Percentiles rank a stretch among this genome's conserved stretches.
phyloP scores from a whole-genome alignment of 2,113 vertebrate genomes.

The Platichthys flesus region DNA sequence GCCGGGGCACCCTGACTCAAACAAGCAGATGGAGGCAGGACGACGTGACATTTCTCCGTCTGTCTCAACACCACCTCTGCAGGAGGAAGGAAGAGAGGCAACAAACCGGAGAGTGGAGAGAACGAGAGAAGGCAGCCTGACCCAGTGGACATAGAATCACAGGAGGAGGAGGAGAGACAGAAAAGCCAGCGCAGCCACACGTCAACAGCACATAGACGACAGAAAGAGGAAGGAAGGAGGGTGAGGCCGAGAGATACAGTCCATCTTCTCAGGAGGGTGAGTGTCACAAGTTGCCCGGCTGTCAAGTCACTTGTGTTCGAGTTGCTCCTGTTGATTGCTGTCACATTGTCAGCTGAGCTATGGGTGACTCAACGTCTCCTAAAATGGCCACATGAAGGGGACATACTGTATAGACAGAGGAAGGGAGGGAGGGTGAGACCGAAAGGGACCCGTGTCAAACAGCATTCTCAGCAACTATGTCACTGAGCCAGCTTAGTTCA shows the following conservation, averaged over 20 bases:
- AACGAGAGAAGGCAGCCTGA: constrained; percentile 36
- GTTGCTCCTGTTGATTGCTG: constrained; percentile 41
- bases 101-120: constrained; percentile 4
- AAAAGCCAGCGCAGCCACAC: background rate
- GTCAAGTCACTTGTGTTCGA: constrained; percentile 40
- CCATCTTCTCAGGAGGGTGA: constrained; percentile 62
- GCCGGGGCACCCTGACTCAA: constrained; percentile 43
- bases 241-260: constrained; percentile 35
- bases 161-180: constrained; percentile 27
- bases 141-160: constrained; percentile 34
- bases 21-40: constrained; percentile 43
- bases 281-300: constrained; percentile 65
- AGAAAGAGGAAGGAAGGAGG: background rate
- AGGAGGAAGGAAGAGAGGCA: constrained; percentile 64
- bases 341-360: constrained; percentile 52
- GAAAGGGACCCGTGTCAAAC: constrained; percentile 69
- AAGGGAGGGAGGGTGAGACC: constrained; percentile 33
- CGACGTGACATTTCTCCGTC: constrained; percentile 46
- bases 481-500: constrained; percentile 68
- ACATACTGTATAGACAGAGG: constrained; percentile 10
- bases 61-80: constrained; percentile 51
- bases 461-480: constrained; percentile 77
- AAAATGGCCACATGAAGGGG: constrained; percentile 74
- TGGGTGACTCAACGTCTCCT: constrained; percentile 68
- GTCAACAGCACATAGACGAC: background rate